phyloP scores from a whole-genome alignment of 2,113 vertebrate species.

The Cyprinodon variegatus region DNA sequence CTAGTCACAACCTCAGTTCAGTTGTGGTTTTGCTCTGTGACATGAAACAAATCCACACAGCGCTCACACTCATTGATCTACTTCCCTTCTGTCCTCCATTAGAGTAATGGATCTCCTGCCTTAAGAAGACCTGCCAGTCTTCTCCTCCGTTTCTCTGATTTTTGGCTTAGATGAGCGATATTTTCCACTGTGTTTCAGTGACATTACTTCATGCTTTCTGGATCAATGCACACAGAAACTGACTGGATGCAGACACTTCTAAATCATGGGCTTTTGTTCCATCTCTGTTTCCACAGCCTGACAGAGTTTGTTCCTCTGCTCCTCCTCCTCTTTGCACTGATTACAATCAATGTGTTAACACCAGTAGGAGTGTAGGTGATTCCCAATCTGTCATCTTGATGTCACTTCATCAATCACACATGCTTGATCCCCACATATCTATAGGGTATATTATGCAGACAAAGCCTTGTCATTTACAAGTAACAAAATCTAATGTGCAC shows the following conservation, averaged over 20 bases:
- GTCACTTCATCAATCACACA: constrained; percentile 49
- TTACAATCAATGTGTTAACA: constrained; percentile 70
- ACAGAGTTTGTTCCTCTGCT: constrained; percentile 23
- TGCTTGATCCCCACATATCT: constrained; percentile 39
- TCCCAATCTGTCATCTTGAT: constrained; percentile 42
- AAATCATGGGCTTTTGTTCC: constrained; percentile 47
- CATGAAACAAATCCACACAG: constrained; percentile 37
- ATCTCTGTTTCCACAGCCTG: constrained; percentile 40
- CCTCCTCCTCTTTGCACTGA: constrained; percentile 22
- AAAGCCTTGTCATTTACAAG: constrained; percentile 12
- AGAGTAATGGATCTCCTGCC: constrained; percentile 42
- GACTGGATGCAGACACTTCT: constrained; percentile 56
- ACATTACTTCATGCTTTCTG: constrained; percentile 16
- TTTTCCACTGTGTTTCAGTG: constrained; percentile 17
- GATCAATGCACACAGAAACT: constrained; percentile 29
- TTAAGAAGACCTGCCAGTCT: constrained; percentile 14
- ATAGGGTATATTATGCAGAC: constrained; percentile 11
- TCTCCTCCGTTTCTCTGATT: constrained; percentile 18
- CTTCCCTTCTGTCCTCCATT: constrained; percentile 31
- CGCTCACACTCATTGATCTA: constrained; percentile 37
- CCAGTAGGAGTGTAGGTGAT: constrained; percentile 58
- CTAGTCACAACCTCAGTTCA: constrained; percentile 45
- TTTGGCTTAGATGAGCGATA: constrained; percentile 41
- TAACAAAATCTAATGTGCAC: constrained; percentile 1
- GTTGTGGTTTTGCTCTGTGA: constrained; percentile 47